Conservation (phyloP, 2,113 vertebrate species). For the Chaetorhynchus papuensis region DNA sequence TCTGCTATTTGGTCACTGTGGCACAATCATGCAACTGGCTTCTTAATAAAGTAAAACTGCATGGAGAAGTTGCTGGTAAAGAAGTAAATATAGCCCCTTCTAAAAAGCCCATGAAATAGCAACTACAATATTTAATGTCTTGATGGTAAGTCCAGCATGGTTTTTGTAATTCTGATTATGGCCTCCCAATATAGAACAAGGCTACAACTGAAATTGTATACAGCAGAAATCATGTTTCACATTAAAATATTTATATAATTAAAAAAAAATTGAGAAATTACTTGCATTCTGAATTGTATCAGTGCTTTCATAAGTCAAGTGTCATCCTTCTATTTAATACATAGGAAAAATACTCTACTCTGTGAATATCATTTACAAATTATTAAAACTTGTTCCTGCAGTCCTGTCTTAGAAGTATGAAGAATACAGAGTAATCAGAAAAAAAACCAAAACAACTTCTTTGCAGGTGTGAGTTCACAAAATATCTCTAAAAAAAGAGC, state of each 20-base stretch:
- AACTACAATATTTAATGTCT: not conserved
- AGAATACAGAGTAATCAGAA: not conserved
- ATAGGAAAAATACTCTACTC: not conserved
- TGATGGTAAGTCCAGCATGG: not conserved
- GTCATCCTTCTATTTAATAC: not conserved
- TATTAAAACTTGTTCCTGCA: not conserved
- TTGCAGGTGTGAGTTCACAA: not conserved
- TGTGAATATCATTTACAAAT: not conserved
- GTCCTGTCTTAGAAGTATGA: not conserved
- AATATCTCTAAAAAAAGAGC: not conserved
- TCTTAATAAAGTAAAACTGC: not conserved
- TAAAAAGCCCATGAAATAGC: not conserved
- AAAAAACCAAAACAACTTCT: not conserved
- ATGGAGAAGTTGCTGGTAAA: not conserved
- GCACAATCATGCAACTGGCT: not conserved
- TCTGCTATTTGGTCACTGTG: not conserved
- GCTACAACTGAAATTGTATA: not conserved
- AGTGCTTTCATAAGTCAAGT: not conserved
- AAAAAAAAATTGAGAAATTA: not conserved
- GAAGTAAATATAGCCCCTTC: not conserved
- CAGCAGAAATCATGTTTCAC: not conserved
- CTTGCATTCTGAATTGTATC: not conserved
- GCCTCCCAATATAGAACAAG: not conserved
- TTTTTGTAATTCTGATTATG: not conserved
- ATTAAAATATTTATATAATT: not conserved